Percentiles rank a stretch among this genome's conserved stretches.
phyloP scores from a whole-genome alignment of 2,797 vertebrate genomes.

The Pelodytes ibericus region DNA sequence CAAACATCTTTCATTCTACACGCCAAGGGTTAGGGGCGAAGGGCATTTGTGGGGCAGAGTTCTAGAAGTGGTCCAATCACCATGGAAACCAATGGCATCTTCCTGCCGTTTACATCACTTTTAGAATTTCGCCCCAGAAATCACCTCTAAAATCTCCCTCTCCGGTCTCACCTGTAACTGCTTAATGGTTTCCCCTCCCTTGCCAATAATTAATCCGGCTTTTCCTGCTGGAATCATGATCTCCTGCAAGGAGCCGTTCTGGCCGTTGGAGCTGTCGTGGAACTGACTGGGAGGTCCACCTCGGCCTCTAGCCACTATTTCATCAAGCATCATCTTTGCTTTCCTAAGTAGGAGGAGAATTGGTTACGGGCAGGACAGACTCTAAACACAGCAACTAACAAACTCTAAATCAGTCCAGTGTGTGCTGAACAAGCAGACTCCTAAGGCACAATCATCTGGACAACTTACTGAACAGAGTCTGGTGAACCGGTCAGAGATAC shows the following conservation, averaged over 20 bases:
- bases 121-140: too few relatives aligned
- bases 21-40: too few relatives aligned
- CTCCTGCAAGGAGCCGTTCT: conserved; percentile 89
- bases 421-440: background rate
- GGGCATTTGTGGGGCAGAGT: too few relatives aligned
- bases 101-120: too few relatives aligned
- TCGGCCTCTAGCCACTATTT: conserved; percentile 88
- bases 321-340: conserved; percentile 88
- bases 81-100: too few relatives aligned
- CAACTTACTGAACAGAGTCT: conserved; percentile 82
- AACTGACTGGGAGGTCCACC: conserved; percentile 77
- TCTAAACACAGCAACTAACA: background rate
- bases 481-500: conserved; percentile 88
- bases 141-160: too few relatives aligned
- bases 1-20: too few relatives aligned
- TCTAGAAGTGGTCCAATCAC: too few relatives aligned
- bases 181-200: conserved; percentile 94
- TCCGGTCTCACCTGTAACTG: conserved; percentile 87
- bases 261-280: conserved; percentile 84
- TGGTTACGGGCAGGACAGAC: background rate
- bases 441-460: background rate
- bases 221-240: conserved; percentile 81
- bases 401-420: too few relatives aligned
- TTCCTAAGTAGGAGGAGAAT: conserved; percentile 70
- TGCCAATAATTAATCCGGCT: conserved; percentile 91